Evolutionary conservation across 2,113 vertebrate species (phyloP).

Genomic region (Petaurus breviceps): DNA sequence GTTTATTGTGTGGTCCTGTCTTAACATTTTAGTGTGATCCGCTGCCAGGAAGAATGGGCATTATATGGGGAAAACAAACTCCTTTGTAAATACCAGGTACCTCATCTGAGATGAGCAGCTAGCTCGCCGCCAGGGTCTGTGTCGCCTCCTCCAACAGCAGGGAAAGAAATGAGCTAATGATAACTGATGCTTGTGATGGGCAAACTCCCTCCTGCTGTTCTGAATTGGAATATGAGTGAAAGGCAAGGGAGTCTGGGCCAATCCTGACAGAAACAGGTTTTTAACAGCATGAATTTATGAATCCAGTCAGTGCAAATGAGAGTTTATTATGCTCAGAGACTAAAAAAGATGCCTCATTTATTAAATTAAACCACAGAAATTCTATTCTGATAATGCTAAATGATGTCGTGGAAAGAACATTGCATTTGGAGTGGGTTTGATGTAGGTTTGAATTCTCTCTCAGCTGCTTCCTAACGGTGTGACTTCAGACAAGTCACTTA

Average conservation of each 20-base stretch:
- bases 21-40: conserved; percentile 62
- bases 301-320: conserved; percentile 81
- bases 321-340: conserved; percentile 80
- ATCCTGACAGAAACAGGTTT: conserved; percentile 82
- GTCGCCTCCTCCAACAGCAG: conserved; percentile 70
- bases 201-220: conserved; percentile 76
- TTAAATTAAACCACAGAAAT: conserved; percentile 82
- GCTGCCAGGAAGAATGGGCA: conserved; percentile 68
- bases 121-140: conserved; percentile 53
- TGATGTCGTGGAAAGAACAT: conserved; percentile 23
- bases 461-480: neutral
- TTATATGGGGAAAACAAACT: conserved; percentile 52
- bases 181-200: conserved; percentile 71
- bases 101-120: conserved; percentile 71
- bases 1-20: conserved; percentile 68
- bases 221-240: conserved; percentile 75
- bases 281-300: conserved; percentile 84
- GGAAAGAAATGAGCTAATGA: conserved; percentile 77
- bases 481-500: neutral
- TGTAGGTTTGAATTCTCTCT: neutral
- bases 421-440: neutral
- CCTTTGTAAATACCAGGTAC: conserved; percentile 48
- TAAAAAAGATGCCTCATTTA: conserved; percentile 82
- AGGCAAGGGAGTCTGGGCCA: conserved; percentile 74
- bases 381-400: conserved; percentile 65